phyloP scores from a whole-genome alignment of 2,113 vertebrate genomes.

The Kobus ellipsiprymnus region DNA sequence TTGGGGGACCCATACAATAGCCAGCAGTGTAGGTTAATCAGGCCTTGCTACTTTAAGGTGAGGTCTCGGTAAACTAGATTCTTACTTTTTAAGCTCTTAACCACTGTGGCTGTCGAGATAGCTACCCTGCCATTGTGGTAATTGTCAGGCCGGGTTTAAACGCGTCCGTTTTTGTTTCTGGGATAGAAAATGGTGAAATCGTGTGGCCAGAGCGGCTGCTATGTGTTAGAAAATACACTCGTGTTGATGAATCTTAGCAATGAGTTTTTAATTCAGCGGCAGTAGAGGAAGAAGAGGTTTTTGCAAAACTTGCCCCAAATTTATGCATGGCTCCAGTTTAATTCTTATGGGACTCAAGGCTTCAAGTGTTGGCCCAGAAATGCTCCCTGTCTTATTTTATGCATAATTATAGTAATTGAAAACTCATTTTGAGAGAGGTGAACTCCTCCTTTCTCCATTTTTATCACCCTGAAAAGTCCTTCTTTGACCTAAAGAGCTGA shows the following conservation, averaged over 20 bases:
- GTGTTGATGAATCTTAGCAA: conserved; percentile 24
- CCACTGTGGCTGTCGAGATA: not conserved
- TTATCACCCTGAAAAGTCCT: conserved; percentile 54
- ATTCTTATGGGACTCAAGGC: conserved; percentile 49
- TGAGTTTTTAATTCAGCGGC: conserved; percentile 47
- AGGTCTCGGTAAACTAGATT: not conserved
- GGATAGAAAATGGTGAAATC: not conserved
- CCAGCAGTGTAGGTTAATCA: not conserved
- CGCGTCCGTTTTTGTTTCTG: conserved; percentile 23
- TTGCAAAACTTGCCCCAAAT: conserved; percentile 68
- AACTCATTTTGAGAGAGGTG: conserved; percentile 62
- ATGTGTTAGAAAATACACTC: conserved; percentile 21
- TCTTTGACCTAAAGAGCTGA: conserved; percentile 57
- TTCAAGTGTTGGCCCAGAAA: conserved; percentile 70
- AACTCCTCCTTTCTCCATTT: conserved; percentile 39
- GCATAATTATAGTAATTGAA: conserved; percentile 64
- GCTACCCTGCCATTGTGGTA: not conserved
- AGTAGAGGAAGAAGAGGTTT: conserved; percentile 34
- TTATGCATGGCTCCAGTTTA: conserved; percentile 43
- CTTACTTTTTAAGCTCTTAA: not conserved
- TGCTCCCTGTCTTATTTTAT: conserved; percentile 53
- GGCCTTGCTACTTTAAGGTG: conserved; percentile 4
- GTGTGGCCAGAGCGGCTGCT: not conserved
- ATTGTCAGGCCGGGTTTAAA: not conserved
- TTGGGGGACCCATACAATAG: not conserved